Evolutionary conservation across 2,113 vertebrate genomes (phyloP), one percentile per base, ranked within the genome.

Genomic region (Myiagra hebetior): DNA sequence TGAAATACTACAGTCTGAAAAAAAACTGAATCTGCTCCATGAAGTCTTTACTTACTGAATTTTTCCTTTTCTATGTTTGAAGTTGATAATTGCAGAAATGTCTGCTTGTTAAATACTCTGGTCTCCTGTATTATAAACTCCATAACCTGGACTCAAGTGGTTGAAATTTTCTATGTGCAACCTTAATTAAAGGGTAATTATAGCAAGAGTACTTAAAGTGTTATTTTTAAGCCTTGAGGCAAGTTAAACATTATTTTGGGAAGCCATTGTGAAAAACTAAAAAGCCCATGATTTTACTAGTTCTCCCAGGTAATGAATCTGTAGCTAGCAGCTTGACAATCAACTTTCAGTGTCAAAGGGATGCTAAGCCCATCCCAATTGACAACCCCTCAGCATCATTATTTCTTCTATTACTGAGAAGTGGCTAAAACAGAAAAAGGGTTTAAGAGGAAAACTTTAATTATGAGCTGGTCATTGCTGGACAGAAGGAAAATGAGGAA

Each of bases 1-100:
- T 60, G 35, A 86, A 84, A 27, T 42, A 97, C 80, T 89, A 69
- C 95, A 97, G 50, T 42, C 69, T 47, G 52, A 20, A 81, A 41
- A 41, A 70, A 65, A 69, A 15, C 12, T 0, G 0, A 70, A 30
- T 4, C 42, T 30, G 24, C 35, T 42, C 26, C 37, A 28, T 8
- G 0, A 60, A 62, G 16, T n/a, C 37, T 31, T 27, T 31, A 7
- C 6, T 31, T 24, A 63, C 0, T 9, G 24, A 49, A 4, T 46
- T 73, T 56, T 78, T 62, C 55, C 30, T 89, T 73, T 72, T 39
- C 16, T 15, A 3, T 12, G 41, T 41, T 53, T 17, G 9, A 31
- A 55, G 57, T 17, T 22, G 19, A 63, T 31, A 50, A 0, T 10
- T 17, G 30, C 15, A 63, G 35, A 82, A 84, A 23, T 1, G 4